phyloP scores from a whole-genome alignment of 2,888 invertebrate species.

The Polyommatus icarus region DNA sequence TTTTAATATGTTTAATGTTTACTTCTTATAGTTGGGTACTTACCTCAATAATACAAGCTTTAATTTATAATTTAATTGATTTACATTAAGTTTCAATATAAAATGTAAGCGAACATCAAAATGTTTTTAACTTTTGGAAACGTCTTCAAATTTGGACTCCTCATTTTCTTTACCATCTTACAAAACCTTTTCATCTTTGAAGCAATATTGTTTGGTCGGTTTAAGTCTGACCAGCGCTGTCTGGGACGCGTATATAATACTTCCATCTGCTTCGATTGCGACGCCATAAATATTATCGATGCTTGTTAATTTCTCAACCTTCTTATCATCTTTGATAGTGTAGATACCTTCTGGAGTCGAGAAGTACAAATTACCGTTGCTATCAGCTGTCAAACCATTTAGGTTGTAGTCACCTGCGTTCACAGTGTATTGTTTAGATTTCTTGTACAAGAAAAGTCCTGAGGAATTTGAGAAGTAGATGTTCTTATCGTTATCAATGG shows the following conservation, averaged over 20 bases:
- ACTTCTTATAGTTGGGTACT: neutral
- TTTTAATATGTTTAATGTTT: too few relatives aligned
- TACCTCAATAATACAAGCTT: neutral
- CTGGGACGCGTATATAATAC: constrained; percentile 43
- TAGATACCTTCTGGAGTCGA: constrained; percentile 46
- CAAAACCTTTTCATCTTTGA: constrained; percentile 31
- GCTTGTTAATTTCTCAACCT: constrained; percentile 38
- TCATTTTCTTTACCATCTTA: neutral
- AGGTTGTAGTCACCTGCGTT: constrained; percentile 44
- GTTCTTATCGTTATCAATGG: constrained; percentile 43
- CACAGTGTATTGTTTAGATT: constrained; percentile 35
- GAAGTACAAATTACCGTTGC: constrained; percentile 47
- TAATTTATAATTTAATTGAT: neutral
- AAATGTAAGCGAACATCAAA: too few relatives aligned
- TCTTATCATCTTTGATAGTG: constrained; percentile 41
- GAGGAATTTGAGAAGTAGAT: constrained; percentile 47
- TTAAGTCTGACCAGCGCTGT: constrained; percentile 42
- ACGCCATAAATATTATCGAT: constrained; percentile 42
- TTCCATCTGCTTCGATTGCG: constrained; percentile 45
- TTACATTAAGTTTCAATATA: neutral
- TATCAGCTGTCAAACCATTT: constrained; percentile 45
- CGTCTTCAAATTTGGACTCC: neutral
- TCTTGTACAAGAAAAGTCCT: constrained; percentile 43
- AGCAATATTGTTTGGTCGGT: constrained; percentile 40
- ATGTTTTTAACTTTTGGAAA: neutral